Evolutionary conservation across 2,797 vertebrate genomes (phyloP).

Genomic region (Mormyrops attenuatus): DNA sequence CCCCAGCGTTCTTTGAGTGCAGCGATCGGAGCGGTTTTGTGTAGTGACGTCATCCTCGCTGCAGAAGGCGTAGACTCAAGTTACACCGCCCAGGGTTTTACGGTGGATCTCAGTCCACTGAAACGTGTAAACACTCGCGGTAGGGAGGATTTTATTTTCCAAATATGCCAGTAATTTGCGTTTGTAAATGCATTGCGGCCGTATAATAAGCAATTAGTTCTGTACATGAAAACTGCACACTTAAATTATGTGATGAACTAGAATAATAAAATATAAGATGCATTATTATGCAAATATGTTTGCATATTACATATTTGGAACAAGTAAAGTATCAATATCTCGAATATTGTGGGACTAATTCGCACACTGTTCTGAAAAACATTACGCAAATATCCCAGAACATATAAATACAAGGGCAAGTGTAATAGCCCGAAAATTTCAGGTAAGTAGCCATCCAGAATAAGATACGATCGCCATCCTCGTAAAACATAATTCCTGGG

Average conservation of each 20-base stretch:
- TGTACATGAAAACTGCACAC: not conserved
- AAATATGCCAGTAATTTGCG: not conserved
- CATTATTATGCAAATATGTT: not conserved
- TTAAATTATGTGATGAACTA: not conserved
- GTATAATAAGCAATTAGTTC: not conserved
- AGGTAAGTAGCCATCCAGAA: not conserved
- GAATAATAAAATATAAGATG: not conserved
- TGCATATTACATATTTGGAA: not conserved
- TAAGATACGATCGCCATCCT: not conserved
- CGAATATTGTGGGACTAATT: not conserved
- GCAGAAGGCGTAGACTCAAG: constrained; percentile 29
- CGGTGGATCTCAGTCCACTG: constrained; percentile 21
- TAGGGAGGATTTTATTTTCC: constrained; percentile 27
- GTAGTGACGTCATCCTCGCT: constrained; percentile 33
- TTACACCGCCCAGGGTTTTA: constrained; percentile 33
- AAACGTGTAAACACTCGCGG: not conserved
- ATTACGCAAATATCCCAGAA: not conserved
- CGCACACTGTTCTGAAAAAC: not conserved
- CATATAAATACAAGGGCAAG: not conserved
- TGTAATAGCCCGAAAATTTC: not conserved
- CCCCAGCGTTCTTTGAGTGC: constrained; percentile 18
- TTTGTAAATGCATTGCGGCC: not conserved
- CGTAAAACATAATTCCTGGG: not conserved
- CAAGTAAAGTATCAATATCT: not conserved
- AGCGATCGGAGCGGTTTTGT: constrained; percentile 31